phyloP scores from a whole-genome alignment of 2,113 vertebrate species.

The Aspidoscelis tigris region DNA sequence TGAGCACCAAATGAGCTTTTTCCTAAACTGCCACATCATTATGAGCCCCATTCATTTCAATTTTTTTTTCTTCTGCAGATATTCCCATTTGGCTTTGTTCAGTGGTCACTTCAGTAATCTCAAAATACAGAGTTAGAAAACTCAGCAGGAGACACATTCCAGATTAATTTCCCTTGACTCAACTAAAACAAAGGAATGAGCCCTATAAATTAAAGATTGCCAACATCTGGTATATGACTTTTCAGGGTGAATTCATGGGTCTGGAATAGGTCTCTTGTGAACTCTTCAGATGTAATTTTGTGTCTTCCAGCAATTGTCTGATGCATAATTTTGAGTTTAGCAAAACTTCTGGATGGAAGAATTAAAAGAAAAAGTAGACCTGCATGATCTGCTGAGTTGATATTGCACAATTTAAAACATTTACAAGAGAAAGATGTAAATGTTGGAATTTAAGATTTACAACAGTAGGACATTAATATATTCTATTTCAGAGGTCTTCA shows the following conservation, averaged over 20 bases:
- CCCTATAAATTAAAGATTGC: conserved; percentile 35
- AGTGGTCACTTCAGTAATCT: background rate
- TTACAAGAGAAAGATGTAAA: background rate
- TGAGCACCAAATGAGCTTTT: background rate
- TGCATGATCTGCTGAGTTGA: background rate
- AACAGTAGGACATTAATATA: background rate
- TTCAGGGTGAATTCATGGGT: conserved; percentile 15
- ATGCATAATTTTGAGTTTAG: conserved; percentile 24
- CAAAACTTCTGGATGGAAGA: background rate
- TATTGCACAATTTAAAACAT: background rate
- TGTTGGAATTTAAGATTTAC: background rate
- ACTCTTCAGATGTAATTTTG: conserved; percentile 24
- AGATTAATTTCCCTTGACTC: conserved; percentile 35
- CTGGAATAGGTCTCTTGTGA: conserved; percentile 22
- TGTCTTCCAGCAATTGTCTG: conserved; percentile 20
- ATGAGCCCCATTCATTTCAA: background rate
- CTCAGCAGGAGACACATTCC: conserved; percentile 18
- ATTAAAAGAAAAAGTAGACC: background rate
- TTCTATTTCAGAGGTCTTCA: background rate
- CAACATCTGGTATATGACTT: conserved; percentile 39
- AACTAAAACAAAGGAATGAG: conserved; percentile 13
- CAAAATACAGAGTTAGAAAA: conserved; percentile 3
- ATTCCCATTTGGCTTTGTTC: background rate
- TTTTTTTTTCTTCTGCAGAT: background rate
- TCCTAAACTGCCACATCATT: background rate